These are phyloP conservation scores for Asteroscopus sphinx DNA, from an alignment of 2,888 invertebrate species.

Conservation along the genomic window DNA sequence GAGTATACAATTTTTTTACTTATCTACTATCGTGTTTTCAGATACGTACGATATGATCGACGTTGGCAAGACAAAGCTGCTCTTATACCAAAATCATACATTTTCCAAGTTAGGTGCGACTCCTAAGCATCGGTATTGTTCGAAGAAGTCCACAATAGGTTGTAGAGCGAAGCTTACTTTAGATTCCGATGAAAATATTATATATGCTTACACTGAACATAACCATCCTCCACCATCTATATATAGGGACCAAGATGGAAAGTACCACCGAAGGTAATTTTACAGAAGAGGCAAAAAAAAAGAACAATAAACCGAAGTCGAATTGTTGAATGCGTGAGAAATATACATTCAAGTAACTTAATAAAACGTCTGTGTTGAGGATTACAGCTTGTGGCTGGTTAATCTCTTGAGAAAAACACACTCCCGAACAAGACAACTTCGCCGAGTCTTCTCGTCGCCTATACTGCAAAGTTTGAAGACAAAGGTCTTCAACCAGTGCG, in stretches of 20 bases:
- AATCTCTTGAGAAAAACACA: too few species aligned
- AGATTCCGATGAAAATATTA: slow-evolving; percentile 15
- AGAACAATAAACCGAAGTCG: too few species aligned
- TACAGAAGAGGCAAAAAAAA: too few species aligned
- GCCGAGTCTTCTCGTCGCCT: too few species aligned
- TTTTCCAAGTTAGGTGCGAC: slow-evolving; percentile 37
- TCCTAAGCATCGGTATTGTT: slow-evolving; percentile 29
- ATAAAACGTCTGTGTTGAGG: too few species aligned
- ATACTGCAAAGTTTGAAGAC: too few species aligned
- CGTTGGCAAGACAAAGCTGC: slow-evolving; percentile 20
- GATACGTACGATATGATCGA: slow-evolving; percentile 9
- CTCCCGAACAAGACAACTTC: too few species aligned
- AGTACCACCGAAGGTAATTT: slow-evolving; percentile 5
- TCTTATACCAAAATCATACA: slow-evolving; percentile 34
- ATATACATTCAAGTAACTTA: too few species aligned
- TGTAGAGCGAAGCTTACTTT: slow-evolving; percentile 32
- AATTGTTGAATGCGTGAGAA: too few species aligned
- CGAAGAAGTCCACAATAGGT: slow-evolving; percentile 21
- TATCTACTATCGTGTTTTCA: slow-evolving; percentile 1
- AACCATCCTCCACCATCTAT: slow-evolving; percentile 36
- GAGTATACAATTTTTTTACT: not conserved
- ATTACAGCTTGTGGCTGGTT: too few species aligned
- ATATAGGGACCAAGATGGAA: slow-evolving; percentile 13
- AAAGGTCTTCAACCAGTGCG: too few species aligned
- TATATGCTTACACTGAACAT: slow-evolving; percentile 3